These are phyloP conservation scores for Hydraecia micacea DNA, from an alignment of 2,888 invertebrate species.

Conservation along the genomic window DNA sequence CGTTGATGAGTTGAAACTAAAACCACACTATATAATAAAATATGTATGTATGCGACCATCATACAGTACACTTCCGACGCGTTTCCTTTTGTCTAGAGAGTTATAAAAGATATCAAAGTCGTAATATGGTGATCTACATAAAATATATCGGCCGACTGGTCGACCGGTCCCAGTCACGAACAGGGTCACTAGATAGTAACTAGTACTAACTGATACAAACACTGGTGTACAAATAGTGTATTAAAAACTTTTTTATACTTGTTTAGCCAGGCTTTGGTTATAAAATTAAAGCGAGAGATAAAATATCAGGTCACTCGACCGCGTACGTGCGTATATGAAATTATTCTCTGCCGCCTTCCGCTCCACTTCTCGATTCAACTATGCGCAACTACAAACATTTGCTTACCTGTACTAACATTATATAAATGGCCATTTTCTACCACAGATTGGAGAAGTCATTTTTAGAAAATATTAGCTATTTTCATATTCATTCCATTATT, in stretches of 20 bases:
- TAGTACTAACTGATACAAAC: constrained; percentile 47
- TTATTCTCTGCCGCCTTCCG: constrained; percentile 61
- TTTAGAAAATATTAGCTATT: neutral
- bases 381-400: constrained; percentile 48
- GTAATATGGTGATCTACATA: constrained; percentile 22
- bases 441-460: neutral
- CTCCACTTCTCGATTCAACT: constrained; percentile 57
- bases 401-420: constrained; percentile 22
- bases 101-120: constrained; percentile 43
- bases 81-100: constrained; percentile 27
- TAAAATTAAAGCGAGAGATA: constrained; percentile 66
- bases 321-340: constrained; percentile 65
- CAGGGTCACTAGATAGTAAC: constrained; percentile 48
- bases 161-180: constrained; percentile 19
- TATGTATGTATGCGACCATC: constrained; percentile 25
- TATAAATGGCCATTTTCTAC: constrained; percentile 2
- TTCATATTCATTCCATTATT: neutral
- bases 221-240: constrained; percentile 45
- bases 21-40: constrained; percentile 21
- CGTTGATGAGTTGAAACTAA: constrained; percentile 28
- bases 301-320: constrained; percentile 58
- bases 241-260: constrained; percentile 57
- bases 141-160: constrained; percentile 14
- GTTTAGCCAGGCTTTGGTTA: constrained; percentile 46
- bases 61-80: constrained; percentile 13